phyloP scores from a whole-genome alignment of 2,797 vertebrate genomes.

The Neoniphon sammara region DNA sequence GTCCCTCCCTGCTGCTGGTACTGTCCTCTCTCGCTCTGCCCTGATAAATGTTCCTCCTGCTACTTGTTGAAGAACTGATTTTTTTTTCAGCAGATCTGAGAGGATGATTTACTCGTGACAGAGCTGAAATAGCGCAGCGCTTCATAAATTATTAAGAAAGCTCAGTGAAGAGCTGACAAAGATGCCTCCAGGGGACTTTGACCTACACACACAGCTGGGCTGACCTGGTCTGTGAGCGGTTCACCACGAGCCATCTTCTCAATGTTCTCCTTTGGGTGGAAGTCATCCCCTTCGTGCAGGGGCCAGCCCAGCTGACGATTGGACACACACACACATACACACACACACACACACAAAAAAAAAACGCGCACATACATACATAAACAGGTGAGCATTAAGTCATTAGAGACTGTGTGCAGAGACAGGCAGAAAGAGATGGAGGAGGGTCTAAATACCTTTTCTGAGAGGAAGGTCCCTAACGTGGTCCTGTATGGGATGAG shows the following conservation, averaged over 20 bases:
- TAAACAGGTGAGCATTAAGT: background rate
- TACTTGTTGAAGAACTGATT: constrained; percentile 33
- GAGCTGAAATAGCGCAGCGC: constrained; percentile 8
- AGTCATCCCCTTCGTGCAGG: constrained; percentile 90
- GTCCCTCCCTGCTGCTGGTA: background rate
- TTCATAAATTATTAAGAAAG: constrained; percentile 28
- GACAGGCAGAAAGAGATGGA: background rate
- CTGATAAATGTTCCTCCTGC: constrained; percentile 1
- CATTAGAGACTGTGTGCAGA: background rate
- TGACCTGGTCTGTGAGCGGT: constrained; percentile 90
- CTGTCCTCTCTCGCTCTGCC: constrained; percentile 1
- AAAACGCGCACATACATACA: constrained; percentile 1
- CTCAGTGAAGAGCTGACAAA: constrained; percentile 22
- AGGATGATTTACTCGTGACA: constrained; percentile 29
- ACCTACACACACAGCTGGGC: constrained; percentile 11
- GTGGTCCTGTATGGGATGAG: constrained; percentile 78
- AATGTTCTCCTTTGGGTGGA: constrained; percentile 87
- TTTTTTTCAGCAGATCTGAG: constrained; percentile 21
- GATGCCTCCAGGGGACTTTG: background rate
- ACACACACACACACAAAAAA: background rate
- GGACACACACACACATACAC: constrained; percentile 7
- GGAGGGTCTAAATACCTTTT: constrained; percentile 77
- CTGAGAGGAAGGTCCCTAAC: constrained; percentile 82
- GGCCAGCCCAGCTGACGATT: constrained; percentile 88
- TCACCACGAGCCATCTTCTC: constrained; percentile 89